phyloP scores from a whole-genome alignment of 35 echinoderm and acorn worm genomes.

The Strongylocentrotus purpuratus region DNA sequence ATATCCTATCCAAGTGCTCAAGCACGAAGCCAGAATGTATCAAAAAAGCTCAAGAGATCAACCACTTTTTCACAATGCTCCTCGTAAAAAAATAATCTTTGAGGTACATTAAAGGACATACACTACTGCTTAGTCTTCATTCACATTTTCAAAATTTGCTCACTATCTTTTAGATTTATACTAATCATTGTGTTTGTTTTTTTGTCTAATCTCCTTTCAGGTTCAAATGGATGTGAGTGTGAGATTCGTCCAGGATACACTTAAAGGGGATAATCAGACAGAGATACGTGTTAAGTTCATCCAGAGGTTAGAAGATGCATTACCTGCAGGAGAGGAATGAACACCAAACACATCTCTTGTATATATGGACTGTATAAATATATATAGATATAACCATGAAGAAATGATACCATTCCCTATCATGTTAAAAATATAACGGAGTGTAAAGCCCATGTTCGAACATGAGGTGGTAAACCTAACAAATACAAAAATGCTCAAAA shows the following conservation, averaged over 20 bases:
- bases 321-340: slow-evolving; percentile 93
- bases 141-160: too few species aligned
- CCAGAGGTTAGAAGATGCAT: slow-evolving; percentile 94
- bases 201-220: slow-evolving; percentile 46
- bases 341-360: neutral
- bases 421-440: neutral
- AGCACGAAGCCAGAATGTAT: too few species aligned
- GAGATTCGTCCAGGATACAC: slow-evolving; percentile 88
- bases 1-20: too few species aligned
- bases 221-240: slow-evolving; percentile 99
- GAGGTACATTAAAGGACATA: too few species aligned
- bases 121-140: too few species aligned
- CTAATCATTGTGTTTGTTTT: too few species aligned
- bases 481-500: too few species aligned
- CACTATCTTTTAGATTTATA: too few species aligned
- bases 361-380: neutral
- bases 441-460: neutral
- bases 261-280: slow-evolving; percentile 92
- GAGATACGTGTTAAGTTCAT: slow-evolving; percentile 97
- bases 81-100: too few species aligned
- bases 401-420: neutral
- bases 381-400: neutral
- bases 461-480: neutral
- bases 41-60: too few species aligned
- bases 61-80: too few species aligned